Percentiles rank a stretch among this genome's conserved stretches.
phyloP scores from a whole-genome alignment of 2,888 invertebrate genomes.

The Eupithecia subfuscata region DNA sequence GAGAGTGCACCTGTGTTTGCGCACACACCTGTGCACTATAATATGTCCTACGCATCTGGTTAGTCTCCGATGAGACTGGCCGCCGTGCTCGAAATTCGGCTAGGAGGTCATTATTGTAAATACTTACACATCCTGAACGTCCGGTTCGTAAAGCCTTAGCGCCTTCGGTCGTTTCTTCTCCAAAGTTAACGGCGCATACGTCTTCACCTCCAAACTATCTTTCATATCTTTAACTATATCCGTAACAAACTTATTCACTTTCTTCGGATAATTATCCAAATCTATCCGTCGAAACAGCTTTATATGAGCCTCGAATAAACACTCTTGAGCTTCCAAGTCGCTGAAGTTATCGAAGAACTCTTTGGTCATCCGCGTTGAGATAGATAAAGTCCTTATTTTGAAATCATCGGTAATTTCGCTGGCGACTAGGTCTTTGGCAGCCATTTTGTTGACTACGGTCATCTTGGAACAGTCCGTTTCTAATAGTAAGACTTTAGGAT shows the following conservation, averaged over 20 bases:
- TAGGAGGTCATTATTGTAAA: slow-evolving; percentile 25
- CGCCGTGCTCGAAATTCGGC: no score
- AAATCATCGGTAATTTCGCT: slow-evolving; percentile 84
- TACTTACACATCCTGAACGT: slow-evolving; percentile 92
- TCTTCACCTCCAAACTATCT: slow-evolving; percentile 79
- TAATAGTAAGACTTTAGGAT: slow-evolving; percentile 84
- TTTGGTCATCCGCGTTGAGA: slow-evolving; percentile 81
- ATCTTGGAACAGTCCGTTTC: slow-evolving; percentile 75
- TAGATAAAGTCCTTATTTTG: slow-evolving; percentile 85
- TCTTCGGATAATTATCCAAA: slow-evolving; percentile 85
- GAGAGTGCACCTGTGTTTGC: no score
- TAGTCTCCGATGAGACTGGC: no score
- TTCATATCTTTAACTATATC: slow-evolving; percentile 76
- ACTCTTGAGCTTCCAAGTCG: slow-evolving; percentile 71
- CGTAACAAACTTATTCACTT: slow-evolving; percentile 75
- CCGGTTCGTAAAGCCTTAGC: slow-evolving; percentile 93
- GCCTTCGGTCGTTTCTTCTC: slow-evolving; percentile 91
- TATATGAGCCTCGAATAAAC: slow-evolving; percentile 82
- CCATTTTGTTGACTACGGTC: slow-evolving; percentile 72
- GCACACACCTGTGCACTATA: no score
- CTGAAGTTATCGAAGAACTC: slow-evolving; percentile 83
- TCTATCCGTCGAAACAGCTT: slow-evolving; percentile 83
- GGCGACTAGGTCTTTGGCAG: slow-evolving; percentile 82
- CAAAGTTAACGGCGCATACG: slow-evolving; percentile 82
- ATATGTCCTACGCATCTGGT: no score